A percentile compares a stretch with the other conserved stretches of the same genome.
phyloP scores from a whole-genome alignment of 2,797 vertebrate genomes.

The Artibeus lituratus region DNA sequence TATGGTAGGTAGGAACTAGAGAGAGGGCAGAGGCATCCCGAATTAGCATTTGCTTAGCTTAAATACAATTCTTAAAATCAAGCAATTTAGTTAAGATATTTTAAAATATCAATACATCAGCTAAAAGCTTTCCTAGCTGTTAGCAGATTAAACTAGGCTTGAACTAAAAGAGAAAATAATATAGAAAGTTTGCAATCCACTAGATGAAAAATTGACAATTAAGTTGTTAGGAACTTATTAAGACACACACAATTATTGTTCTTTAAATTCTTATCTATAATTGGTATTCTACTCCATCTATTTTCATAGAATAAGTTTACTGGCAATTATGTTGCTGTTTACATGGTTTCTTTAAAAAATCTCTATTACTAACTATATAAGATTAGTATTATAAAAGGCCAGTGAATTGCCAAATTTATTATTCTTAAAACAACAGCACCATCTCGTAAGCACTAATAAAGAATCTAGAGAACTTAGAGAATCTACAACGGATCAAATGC shows the following conservation, averaged over 20 bases:
- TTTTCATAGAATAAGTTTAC: neutral
- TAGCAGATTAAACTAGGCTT: neutral
- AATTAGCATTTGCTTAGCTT: neutral
- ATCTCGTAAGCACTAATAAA: neutral
- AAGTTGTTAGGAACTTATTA: neutral
- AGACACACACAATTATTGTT: neutral
- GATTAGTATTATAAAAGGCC: neutral
- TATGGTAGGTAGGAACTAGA: neutral
- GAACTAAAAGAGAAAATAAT: neutral
- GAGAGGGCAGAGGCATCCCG: neutral
- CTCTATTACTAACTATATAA: neutral
- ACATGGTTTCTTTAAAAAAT: neutral
- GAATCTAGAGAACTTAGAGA: too few relatives aligned
- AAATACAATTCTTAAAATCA: neutral
- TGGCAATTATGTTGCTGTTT: neutral
- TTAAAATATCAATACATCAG: neutral
- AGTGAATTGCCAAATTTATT: neutral
- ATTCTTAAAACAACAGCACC: neutral
- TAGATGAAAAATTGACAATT: neutral
- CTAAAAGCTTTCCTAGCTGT: neutral
- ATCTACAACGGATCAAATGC: neutral
- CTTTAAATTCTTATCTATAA: neutral
- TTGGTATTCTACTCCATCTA: neutral
- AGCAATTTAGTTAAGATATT: constrained; percentile 6
- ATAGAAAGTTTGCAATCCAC: neutral